phyloP scores from a whole-genome alignment of 2,113 vertebrate species.

The Plectropomus leopardus region DNA sequence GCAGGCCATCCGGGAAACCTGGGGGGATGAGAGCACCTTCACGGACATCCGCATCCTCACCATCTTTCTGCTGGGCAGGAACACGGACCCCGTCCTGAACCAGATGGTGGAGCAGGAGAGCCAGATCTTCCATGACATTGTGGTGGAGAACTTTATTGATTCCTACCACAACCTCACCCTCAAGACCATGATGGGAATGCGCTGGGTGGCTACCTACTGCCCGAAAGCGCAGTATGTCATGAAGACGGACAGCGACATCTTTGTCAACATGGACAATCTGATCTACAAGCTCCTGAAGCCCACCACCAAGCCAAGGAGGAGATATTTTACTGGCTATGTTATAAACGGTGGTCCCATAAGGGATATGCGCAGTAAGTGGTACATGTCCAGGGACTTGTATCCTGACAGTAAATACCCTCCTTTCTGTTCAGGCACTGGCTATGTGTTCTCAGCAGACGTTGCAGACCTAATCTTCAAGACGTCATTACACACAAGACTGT shows the following conservation, averaged over 20 bases:
- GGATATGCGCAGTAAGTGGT: slow-evolving; percentile 99
- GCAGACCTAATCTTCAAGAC: slow-evolving; percentile 98
- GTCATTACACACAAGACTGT: slow-evolving; percentile 95
- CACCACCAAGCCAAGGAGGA: slow-evolving; percentile 93
- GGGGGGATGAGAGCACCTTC: slow-evolving; percentile 97
- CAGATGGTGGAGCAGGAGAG: slow-evolving; percentile 99
- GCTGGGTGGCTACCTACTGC: slow-evolving; percentile 97
- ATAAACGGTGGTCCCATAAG: slow-evolving; percentile 97
- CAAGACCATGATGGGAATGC: slow-evolving; percentile 98
- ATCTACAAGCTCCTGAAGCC: slow-evolving; percentile 98
- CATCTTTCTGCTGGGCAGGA: slow-evolving; percentile 95
- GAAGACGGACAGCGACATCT: slow-evolving; percentile 99
- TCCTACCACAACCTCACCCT: slow-evolving; percentile 99
- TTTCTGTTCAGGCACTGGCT: slow-evolving; percentile 98
- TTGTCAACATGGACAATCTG: slow-evolving; percentile 99
- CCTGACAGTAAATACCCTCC: slow-evolving; percentile 97
- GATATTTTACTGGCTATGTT: slow-evolving; percentile 97
- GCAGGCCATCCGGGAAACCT: slow-evolving; percentile 97
- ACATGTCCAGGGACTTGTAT: slow-evolving; percentile 97
- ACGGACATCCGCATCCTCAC: slow-evolving; percentile 93
- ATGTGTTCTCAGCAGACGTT: slow-evolving; percentile 97
- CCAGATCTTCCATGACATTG: slow-evolving; percentile 98
- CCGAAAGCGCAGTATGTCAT: slow-evolving; percentile 97
- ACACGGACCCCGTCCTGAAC: slow-evolving; percentile 92
- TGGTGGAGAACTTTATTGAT: slow-evolving; percentile 97